These are phyloP conservation scores for Hecatera dysodea DNA, from an alignment of 2,888 invertebrate species.

Conservation along the genomic window DNA sequence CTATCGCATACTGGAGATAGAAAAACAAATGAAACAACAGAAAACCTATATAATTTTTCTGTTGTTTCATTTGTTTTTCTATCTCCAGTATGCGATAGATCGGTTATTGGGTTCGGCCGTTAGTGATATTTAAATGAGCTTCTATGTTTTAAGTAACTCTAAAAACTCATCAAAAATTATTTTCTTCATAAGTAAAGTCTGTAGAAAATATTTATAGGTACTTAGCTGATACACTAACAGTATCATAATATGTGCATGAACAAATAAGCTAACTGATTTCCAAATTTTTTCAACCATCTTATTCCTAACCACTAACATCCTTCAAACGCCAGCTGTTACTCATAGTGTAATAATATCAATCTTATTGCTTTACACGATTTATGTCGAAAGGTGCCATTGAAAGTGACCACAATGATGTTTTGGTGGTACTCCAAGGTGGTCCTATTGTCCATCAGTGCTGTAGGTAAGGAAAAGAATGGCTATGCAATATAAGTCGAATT, in stretches of 20 bases:
- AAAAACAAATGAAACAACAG: too few species aligned
- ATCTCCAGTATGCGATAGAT: too few species aligned
- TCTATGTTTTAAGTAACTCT: too few species aligned
- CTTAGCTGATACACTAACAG: too few species aligned
- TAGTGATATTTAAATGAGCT: too few species aligned
- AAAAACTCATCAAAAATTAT: too few species aligned
- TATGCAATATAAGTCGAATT: conserved; percentile 81
- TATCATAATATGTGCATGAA: background rate
- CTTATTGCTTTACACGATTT: conserved; percentile 65
- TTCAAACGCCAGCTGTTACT: conserved; percentile 56
- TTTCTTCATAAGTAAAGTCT: background rate
- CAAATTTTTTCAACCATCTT: background rate
- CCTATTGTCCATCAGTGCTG: conserved; percentile 66
- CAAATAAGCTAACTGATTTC: background rate
- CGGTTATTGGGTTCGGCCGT: too few species aligned
- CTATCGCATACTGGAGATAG: too few species aligned
- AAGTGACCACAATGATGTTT: conserved; percentile 76
- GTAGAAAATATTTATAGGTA: background rate
- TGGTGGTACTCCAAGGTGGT: conserved; percentile 81
- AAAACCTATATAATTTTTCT: too few species aligned
- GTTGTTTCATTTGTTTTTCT: too few species aligned
- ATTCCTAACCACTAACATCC: conserved; percentile 5
- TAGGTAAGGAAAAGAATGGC: conserved; percentile 50
- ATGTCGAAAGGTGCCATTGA: conserved; percentile 62
- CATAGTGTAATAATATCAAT: conserved; percentile 49